These are phyloP conservation scores for Mystacides longicornis DNA, from an alignment of 2,888 invertebrate genomes.

Conservation along the genomic window DNA sequence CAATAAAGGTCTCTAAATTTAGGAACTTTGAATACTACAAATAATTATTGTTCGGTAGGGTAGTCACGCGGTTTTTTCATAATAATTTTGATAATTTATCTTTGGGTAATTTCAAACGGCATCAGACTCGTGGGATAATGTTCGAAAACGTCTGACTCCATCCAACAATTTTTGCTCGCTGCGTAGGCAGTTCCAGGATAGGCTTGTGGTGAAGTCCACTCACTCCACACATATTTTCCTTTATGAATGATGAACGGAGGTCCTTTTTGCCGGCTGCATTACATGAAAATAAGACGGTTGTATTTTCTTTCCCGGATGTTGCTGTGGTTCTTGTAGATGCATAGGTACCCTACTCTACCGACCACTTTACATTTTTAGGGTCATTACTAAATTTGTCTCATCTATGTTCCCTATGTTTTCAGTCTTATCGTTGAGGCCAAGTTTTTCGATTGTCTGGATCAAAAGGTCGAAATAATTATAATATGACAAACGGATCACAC, in stretches of 20 bases:
- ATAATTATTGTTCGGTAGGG: no score
- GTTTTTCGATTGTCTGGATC: neutral
- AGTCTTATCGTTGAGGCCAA: no score
- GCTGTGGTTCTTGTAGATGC: constrained; percentile 15
- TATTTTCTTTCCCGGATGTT: constrained; percentile 12
- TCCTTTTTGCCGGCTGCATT: constrained; percentile 15
- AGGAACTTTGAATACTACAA: no score
- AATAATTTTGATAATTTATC: no score
- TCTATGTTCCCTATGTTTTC: no score
- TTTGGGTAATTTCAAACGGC: no score
- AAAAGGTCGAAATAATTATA: neutral
- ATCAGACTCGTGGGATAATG: neutral
- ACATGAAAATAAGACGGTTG: constrained; percentile 14
- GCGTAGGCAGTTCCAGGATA: constrained; percentile 4
- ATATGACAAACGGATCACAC: constrained; percentile 2
- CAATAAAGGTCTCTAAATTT: no score
- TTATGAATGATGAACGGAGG: constrained; percentile 13
- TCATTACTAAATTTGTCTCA: neutral
- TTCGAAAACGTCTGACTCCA: neutral
- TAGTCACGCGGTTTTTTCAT: no score
- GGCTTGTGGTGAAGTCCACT: neutral
- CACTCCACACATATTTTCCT: neutral
- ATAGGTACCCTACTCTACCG: constrained; percentile 18
- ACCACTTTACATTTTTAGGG: constrained; percentile 25
- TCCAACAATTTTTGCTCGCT: neutral